phyloP scores from a whole-genome alignment of 2,888 invertebrate species.

The Muschampia plurimacula region DNA sequence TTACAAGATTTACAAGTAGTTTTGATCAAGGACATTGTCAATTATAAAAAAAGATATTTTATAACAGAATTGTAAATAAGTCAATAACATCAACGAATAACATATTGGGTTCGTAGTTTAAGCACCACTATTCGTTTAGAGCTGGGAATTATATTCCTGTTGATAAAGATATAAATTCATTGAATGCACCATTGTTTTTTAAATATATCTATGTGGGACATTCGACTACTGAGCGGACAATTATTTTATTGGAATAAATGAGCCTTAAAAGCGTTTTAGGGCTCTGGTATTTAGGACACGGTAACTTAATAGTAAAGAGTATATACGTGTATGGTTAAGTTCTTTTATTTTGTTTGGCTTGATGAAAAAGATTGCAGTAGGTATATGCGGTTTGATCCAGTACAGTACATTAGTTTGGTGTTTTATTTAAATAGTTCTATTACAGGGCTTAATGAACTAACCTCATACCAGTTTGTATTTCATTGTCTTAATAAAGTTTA shows the following conservation, averaged over 20 bases:
- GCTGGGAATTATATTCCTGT: conserved; percentile 57
- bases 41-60: not conserved
- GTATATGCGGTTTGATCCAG: too few relatives aligned
- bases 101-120: not conserved
- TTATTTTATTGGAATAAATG: conserved; percentile 33
- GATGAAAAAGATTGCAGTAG: too few relatives aligned
- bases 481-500: too few relatives aligned
- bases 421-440: too few relatives aligned
- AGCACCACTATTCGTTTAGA: conserved; percentile 49
- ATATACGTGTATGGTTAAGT: conserved; percentile 1
- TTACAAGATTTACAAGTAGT: too few relatives aligned
- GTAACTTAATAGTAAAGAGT: conserved; percentile 13
- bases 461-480: too few relatives aligned
- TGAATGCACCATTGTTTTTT: conserved; percentile 47
- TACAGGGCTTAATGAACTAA: too few relatives aligned
- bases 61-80: not conserved
- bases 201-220: conserved; percentile 35
- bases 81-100: too few relatives aligned
- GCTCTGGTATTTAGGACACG: conserved; percentile 25
- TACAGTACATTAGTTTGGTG: too few relatives aligned
- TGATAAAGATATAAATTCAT: conserved; percentile 50
- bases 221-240: conserved; percentile 28
- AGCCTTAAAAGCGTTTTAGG: conserved; percentile 25
- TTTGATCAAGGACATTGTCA: too few relatives aligned
- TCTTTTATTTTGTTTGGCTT: too few relatives aligned